Evolutionary conservation across 2,113 vertebrate genomes (phyloP).

Genomic region (Atrichornis clamosus): DNA sequence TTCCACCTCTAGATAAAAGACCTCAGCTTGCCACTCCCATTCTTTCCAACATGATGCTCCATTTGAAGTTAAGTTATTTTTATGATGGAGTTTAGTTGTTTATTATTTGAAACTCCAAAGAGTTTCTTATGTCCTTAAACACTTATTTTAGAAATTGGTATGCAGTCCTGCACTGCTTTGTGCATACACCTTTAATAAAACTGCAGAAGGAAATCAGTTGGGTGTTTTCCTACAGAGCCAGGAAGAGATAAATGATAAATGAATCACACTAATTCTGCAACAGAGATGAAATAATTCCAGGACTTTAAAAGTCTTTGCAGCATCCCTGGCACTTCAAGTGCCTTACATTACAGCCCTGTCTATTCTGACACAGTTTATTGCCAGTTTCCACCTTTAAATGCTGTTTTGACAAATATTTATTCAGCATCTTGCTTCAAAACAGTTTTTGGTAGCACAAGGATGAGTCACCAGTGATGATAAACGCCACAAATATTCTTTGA

Average conservation of each 20-base stretch:
- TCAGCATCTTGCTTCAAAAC: neutral
- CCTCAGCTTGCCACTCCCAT: neutral
- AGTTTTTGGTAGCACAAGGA: neutral
- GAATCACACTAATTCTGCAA: conserved; percentile 16
- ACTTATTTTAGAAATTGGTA: neutral
- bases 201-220: neutral
- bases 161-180: neutral
- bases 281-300: neutral
- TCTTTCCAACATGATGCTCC: neutral
- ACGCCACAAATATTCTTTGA: neutral
- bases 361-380: conserved; percentile 1
- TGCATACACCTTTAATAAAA: neutral
- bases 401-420: neutral
- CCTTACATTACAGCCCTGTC: neutral
- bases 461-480: neutral
- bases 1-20: neutral
- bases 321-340: neutral
- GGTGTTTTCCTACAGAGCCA: neutral
- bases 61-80: neutral
- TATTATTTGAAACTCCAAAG: neutral
- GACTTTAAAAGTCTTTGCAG: neutral
- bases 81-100: neutral
- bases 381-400: neutral
- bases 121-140: neutral
- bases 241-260: conserved; percentile 18